Evolutionary conservation across 2,797 vertebrate species (phyloP), one percentile per base, ranked within the genome.

Genomic region (Ficedula albicollis): DNA sequence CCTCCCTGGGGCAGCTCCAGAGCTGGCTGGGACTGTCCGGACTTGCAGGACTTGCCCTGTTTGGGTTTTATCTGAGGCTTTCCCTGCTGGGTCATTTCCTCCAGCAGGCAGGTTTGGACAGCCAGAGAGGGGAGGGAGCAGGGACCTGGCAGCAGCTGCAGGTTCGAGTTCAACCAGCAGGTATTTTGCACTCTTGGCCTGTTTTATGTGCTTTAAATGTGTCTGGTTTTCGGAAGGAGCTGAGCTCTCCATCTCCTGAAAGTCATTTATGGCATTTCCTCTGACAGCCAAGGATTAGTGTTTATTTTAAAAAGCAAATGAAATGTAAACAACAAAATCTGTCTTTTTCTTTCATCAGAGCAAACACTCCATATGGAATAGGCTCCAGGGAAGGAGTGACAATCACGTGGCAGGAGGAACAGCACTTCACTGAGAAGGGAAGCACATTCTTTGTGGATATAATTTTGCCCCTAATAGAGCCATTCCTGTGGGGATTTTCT

Each of bases 21-120:
- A 60, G 44, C 64, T 0, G 1, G 11, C 18, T 4, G 8, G 75
- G 43, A 20, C 32, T 77, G 56, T 11, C 60, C 0, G 0, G 64
- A 8, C 66, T 32, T 74, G 76, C 0, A 8, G 58, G 77, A 34
- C 4, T 6, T 23, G 64, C n/a, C 8, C 64, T 4, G 21, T 13
- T 59, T 11, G 44, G 63, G 60, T 41, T 91, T 79, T 12, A 44
- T 7, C 2, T 0, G 5, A 62, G 49, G 5, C 13, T 87, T 76
- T 54, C 43, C 5, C 1, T 48, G 56, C 59, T 67, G 76, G 64
- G 55, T 73, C 36, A 29, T 67, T 41, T 83, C 56, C 64, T 77
- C 29, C 85, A 64, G 30, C 18, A 1, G 0, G 22, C 36, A 74
- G 56, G 44, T 83, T 48, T 36, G 46, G 76, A 21, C 56, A 85